Base-by-base conservation (phyloP, 2,113 vertebrate genomes). In the Trochalopteron elliotii region DNA sequence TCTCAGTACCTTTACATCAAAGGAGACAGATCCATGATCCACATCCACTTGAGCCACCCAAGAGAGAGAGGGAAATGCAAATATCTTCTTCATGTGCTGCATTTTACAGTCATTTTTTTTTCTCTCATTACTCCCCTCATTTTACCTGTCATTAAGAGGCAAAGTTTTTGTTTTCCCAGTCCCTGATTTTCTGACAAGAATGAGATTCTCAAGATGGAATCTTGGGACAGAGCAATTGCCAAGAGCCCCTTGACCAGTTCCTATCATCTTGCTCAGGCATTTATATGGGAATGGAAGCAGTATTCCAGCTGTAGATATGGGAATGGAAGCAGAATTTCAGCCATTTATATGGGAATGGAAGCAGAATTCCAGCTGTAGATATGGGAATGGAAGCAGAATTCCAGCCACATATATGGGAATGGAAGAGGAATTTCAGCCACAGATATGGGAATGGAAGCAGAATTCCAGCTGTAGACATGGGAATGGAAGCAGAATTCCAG, bases 181-280 rank as follows among this genome's bases (percentile, higher is more conserved):
- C 12, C 25, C 19, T 8, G n/a, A 44, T 56, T 70, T 39, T 67
- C 42, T 35, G 28, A 56, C 27, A 53, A 7, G 3, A 9, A 27
- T 11, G 35, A 93, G 49, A 25, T 16, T 76, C 31, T 30, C 67
- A 56, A 37, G 68, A 57, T 27, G 35, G 42, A n/a, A n/a, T n/a
- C n/a, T n/a, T n/a, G n/a, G 67, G 42, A 25, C 25, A 6, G 15
- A 55, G 10, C 0, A 0, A 75, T 27, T 45, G 40, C 50, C 61
- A 33, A 31, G 44, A 83, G 49, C 49, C 39, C 53, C 2, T 1
- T 8, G 24, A 33, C 28, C 50, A 4, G 22, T 10, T 83, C 65
- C 65, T 13, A 1, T 10, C 12, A 7, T 25, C 44, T 47, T 52
- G 42, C 67, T 63, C 55, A 44, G 31, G 21, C 22, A 45, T 22